Percentiles rank a stretch among this genome's conserved stretches.
These are phyloP conservation scores for Drosophila nr. perissopoda DNA, from an alignment of 2,888 invertebrate genomes.

Conservation along the genomic window DNA sequence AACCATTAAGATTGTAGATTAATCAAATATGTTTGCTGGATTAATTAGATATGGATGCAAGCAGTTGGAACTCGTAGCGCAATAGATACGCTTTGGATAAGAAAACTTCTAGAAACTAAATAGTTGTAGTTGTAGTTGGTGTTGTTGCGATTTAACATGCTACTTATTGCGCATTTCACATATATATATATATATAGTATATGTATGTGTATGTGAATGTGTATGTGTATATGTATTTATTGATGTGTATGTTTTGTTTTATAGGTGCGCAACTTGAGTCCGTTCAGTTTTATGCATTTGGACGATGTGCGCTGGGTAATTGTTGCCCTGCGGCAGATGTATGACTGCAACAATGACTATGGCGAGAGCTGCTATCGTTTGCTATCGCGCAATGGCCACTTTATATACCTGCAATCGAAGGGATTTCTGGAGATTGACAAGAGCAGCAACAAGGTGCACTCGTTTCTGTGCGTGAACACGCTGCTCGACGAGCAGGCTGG, in stretches of 20 bases:
- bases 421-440: conserved; percentile 94
- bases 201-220: not conserved
- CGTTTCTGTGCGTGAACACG: conserved; percentile 94
- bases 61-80: not conserved
- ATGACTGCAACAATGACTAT: conserved; percentile 92
- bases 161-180: not conserved
- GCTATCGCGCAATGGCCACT: conserved; percentile 91
- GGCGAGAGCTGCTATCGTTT: conserved; percentile 94
- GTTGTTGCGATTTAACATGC: not conserved
- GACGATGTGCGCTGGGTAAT: conserved; percentile 96
- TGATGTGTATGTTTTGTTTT: conserved; percentile 9
- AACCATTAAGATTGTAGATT: not conserved
- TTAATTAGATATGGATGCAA: not conserved
- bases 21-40: not conserved
- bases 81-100: not conserved
- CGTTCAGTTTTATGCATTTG: conserved; percentile 95
- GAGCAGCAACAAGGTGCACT: conserved; percentile 90
- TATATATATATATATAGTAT: not conserved
- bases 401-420: conserved; percentile 93
- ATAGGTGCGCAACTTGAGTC: conserved; percentile 92
- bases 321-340: conserved; percentile 95
- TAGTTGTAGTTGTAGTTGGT: not conserved
- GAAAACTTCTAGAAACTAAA: not conserved
- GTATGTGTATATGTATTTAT: conserved; percentile 1
- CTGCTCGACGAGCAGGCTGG: conserved; percentile 91